Percentiles rank a stretch among this genome's conserved stretches.
These are phyloP conservation scores for Rapana venosa DNA, from an alignment of 2,888 invertebrate genomes.

Conservation along the genomic window DNA sequence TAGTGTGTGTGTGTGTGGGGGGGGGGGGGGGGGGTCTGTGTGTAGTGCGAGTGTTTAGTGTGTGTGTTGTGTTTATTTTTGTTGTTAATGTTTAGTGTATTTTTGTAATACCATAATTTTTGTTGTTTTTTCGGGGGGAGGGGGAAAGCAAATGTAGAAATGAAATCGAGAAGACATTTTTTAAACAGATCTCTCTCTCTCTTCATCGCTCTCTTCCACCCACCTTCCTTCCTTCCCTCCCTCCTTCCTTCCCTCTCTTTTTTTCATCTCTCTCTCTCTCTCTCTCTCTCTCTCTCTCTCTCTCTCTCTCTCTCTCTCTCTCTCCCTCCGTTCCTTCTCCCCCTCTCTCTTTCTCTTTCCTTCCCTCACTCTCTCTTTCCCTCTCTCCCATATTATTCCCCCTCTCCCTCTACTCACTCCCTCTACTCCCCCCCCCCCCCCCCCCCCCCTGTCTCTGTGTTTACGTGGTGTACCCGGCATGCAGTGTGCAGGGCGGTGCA, in stretches of 20 bases:
- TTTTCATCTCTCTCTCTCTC: too few species aligned
- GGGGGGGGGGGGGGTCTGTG: background rate
- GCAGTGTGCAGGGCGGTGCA: constrained; percentile 44
- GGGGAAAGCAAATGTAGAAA: background rate
- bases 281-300: too few species aligned
- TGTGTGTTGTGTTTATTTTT: background rate
- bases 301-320: too few species aligned
- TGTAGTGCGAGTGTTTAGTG: background rate
- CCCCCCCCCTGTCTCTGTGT: background rate
- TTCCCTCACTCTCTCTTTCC: too few species aligned
- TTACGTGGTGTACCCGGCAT: background rate
- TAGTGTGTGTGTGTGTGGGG: constrained; percentile 3
- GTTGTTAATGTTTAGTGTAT: background rate
- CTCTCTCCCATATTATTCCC: too few species aligned
- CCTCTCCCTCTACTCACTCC: background rate
- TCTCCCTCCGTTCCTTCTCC: too few species aligned
- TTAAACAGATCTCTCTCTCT: too few species aligned
- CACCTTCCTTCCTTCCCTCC: too few species aligned
- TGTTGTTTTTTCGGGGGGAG: background rate
- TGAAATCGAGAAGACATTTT: too few species aligned
- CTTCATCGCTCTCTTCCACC: too few species aligned
- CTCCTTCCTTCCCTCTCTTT: too few species aligned
- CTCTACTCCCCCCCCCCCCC: background rate
- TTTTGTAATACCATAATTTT: background rate
- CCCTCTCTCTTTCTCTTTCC: too few species aligned